These are phyloP conservation scores for Phalacrocorax carbo DNA, from an alignment of 2,113 vertebrate genomes.

Conservation along the genomic window DNA sequence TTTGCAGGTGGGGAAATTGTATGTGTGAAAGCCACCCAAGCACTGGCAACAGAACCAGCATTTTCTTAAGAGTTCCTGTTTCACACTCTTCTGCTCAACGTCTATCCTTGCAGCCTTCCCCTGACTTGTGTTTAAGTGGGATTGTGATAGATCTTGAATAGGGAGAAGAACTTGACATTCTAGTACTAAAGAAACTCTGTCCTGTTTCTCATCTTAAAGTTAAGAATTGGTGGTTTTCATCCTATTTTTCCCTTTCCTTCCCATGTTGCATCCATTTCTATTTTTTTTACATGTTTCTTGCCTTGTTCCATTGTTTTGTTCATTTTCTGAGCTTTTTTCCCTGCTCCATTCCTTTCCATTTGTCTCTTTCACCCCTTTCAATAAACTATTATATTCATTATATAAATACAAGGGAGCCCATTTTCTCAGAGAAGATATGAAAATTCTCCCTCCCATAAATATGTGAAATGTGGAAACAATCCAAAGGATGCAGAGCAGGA, in stretches of 20 bases:
- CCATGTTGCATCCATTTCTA: not conserved
- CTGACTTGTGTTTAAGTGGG: not conserved
- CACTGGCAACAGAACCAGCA: not conserved
- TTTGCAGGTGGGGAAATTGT: not conserved
- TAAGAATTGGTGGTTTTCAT: not conserved
- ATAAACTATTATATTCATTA: not conserved
- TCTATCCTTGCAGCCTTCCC: not conserved
- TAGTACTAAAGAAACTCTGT: not conserved
- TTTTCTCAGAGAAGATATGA: not conserved
- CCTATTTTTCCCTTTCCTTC: not conserved
- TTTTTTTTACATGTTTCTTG: not conserved
- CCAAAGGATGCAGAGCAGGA: conserved; percentile 3
- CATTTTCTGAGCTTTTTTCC: not conserved
- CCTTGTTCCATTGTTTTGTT: not conserved
- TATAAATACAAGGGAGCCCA: not conserved
- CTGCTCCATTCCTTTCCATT: not conserved
- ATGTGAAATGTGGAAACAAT: not conserved
- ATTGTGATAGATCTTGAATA: not conserved
- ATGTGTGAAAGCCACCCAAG: not conserved
- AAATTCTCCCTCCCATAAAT: not conserved
- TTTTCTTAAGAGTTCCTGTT: not conserved
- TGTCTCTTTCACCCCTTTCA: not conserved
- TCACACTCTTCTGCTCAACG: not conserved
- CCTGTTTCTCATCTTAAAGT: not conserved
- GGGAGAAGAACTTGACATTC: not conserved